phyloP scores from a whole-genome alignment of 2,113 vertebrate genomes.

The Dipodomys ordii region DNA sequence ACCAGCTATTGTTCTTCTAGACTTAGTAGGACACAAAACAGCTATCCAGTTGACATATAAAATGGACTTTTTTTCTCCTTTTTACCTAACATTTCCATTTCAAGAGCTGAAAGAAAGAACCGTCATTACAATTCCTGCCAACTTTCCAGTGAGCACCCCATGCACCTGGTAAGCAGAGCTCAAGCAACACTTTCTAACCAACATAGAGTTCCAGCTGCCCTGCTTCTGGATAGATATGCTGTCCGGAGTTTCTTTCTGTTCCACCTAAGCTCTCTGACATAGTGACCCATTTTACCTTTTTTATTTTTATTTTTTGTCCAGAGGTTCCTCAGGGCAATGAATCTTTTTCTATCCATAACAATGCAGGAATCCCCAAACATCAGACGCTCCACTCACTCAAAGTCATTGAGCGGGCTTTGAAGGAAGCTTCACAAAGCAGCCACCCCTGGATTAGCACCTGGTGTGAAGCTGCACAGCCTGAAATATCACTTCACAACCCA shows the following conservation, averaged over 20 bases:
- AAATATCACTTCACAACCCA: slow-evolving; percentile 64
- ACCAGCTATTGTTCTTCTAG: not conserved
- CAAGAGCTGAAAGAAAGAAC: not conserved
- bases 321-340: slow-evolving; percentile 8
- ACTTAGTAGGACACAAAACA: not conserved
- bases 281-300: slow-evolving; percentile 67
- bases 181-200: not conserved
- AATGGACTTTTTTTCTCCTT: not conserved
- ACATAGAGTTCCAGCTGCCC: not conserved
- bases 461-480: slow-evolving; percentile 37
- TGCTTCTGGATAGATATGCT: not conserved
- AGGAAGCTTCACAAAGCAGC: slow-evolving; percentile 59
- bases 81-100: not conserved
- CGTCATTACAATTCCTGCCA: not conserved
- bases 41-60: not conserved
- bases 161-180: not conserved
- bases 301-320: not conserved
- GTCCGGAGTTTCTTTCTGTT: slow-evolving; percentile 18
- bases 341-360: slow-evolving; percentile 55
- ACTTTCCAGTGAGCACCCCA: not conserved
- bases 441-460: slow-evolving; percentile 62
- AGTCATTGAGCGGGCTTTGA: slow-evolving; percentile 68
- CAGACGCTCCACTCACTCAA: slow-evolving; percentile 49
- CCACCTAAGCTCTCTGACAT: slow-evolving; percentile 47
- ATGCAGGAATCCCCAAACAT: slow-evolving; percentile 52